These are phyloP conservation scores for Sula dactylatra DNA, from an alignment of 2,113 vertebrate genomes.

Conservation along the genomic window DNA sequence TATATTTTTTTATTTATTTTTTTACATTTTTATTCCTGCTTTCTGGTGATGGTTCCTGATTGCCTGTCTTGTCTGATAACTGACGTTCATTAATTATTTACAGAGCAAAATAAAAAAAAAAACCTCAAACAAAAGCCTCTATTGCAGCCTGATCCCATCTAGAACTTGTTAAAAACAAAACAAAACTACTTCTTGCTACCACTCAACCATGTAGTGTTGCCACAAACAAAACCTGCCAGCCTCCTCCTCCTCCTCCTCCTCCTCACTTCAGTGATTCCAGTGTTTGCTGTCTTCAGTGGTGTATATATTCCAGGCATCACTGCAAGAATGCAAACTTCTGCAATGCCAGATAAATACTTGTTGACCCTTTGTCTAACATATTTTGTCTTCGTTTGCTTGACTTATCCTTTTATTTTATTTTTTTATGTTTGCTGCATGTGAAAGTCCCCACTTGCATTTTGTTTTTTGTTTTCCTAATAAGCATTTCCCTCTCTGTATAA, in stretches of 20 bases:
- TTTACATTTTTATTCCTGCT: conserved; percentile 79
- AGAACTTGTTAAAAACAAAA: conserved; percentile 75
- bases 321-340: conserved; percentile 62
- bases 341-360: conserved; percentile 51
- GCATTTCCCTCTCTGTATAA: neutral
- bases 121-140: conserved; percentile 87
- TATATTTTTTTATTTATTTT: conserved; percentile 47
- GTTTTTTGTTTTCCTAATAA: conserved; percentile 29
- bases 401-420: conserved; percentile 29
- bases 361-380: conserved; percentile 73
- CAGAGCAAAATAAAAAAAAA: conserved; percentile 69
- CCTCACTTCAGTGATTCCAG: conserved; percentile 50
- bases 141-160: conserved; percentile 98
- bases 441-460: conserved; percentile 65
- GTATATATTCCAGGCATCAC: conserved; percentile 52
- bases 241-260: conserved; percentile 61
- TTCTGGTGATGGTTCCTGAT: conserved; percentile 98
- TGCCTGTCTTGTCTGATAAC: conserved; percentile 99
- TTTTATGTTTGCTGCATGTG: conserved; percentile 73
- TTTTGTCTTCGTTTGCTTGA: conserved; percentile 67
- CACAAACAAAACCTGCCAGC: conserved; percentile 66
- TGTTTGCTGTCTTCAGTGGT: conserved; percentile 63
- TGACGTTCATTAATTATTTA: conserved; percentile 74
- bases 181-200: conserved; percentile 57
- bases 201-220: conserved; percentile 69